Conservation (phyloP, 2,797 vertebrate species). For the Mycteria americana region DNA sequence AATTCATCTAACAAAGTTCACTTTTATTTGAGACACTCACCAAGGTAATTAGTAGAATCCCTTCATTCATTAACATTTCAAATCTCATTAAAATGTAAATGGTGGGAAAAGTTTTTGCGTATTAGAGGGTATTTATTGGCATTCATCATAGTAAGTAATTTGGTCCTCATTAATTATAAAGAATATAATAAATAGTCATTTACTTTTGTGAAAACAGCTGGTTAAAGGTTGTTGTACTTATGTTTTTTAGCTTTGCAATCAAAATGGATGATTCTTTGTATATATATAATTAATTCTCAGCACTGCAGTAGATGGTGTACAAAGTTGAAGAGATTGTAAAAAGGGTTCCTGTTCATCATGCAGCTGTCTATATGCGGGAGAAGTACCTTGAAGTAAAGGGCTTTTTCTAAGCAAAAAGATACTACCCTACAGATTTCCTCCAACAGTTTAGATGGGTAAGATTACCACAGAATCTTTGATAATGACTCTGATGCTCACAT, state of each 20-base stretch:
- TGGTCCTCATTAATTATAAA: constrained; percentile 57
- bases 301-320: neutral
- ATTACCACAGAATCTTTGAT: neutral
- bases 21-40: constrained; percentile 49
- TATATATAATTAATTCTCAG: neutral
- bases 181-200: constrained; percentile 37
- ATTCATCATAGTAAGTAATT: constrained; percentile 52
- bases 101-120: constrained; percentile 20
- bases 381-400: neutral
- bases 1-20: constrained; percentile 65
- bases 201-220: constrained; percentile 39
- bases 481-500: neutral
- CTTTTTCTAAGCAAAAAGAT: neutral
- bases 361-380: neutral
- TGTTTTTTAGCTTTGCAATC: neutral
- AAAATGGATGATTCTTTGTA: constrained; percentile 7
- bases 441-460: neutral
- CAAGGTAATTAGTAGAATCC: constrained; percentile 53
- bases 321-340: neutral
- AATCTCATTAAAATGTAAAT: constrained; percentile 73
- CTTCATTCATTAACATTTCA: constrained; percentile 71
- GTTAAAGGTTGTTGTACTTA: constrained; percentile 43
- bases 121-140: constrained; percentile 45
- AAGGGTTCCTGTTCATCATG: neutral
- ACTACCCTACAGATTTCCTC: neutral